Evolutionary conservation across 2,797 vertebrate genomes (phyloP).

Genomic region (Pachyuromys duprasi): DNA sequence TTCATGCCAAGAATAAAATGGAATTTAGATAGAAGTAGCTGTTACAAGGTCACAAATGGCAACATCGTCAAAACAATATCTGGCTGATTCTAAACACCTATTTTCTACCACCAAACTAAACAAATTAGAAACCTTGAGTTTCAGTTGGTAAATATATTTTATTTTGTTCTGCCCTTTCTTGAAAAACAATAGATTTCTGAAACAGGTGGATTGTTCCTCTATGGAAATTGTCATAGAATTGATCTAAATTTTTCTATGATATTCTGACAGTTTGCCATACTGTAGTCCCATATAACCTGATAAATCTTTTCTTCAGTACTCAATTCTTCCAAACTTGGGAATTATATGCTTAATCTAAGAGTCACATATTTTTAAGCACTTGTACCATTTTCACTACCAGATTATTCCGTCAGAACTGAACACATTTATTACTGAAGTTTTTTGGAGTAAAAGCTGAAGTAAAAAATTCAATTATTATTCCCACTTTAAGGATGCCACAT

Average conservation of each 20-base stretch:
- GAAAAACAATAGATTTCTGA: slow-evolving; percentile 14
- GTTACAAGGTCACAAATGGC: background rate
- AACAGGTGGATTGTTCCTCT: background rate
- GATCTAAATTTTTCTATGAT: background rate
- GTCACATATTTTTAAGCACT: background rate
- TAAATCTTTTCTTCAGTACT: slow-evolving; percentile 22
- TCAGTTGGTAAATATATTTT: background rate
- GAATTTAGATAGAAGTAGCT: slow-evolving; percentile 8
- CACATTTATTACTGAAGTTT: background rate
- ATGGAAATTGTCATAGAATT: background rate
- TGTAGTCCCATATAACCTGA: background rate
- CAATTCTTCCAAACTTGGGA: background rate
- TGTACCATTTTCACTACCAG: background rate
- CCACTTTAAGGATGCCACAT: background rate
- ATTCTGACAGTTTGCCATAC: background rate
- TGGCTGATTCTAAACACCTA: background rate
- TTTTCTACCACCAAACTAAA: background rate
- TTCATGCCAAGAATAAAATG: background rate
- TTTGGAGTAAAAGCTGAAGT: background rate
- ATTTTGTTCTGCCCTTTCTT: background rate
- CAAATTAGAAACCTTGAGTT: background rate
- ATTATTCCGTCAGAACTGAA: background rate
- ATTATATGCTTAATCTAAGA: background rate
- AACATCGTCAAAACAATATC: background rate
- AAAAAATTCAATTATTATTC: background rate